Base-by-base conservation (phyloP, 2,888 invertebrate genomes). In the Sussaba pulchella region DNA sequence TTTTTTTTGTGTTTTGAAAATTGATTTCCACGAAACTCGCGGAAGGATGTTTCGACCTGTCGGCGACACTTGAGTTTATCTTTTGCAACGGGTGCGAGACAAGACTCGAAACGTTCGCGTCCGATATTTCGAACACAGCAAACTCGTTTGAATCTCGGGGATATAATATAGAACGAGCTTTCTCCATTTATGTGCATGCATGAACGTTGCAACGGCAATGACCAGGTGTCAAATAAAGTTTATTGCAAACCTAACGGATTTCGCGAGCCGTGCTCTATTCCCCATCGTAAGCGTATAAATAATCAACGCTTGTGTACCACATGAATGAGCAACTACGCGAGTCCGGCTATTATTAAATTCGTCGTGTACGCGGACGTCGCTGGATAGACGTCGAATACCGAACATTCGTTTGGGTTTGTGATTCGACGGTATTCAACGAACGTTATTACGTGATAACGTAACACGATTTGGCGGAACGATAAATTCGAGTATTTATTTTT, bases 211-310 rank as follows among this genome's bases (percentile, higher is more conserved):
- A 69, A 64, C 75, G 64, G 72, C 80, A 77, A 77, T 81, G 77
- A 70, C 81, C 73, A 77, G 77, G 77, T 81, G 77, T 81, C 81
- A 81, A 81, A 77, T 81, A 81, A 77, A 81, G 77, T 81, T 81
- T 81, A 81, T 81, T 81, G 81, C 81, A 73, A 81, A 73, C 47
- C 73, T 81, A 81, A 81, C 81, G 76, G 81, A 69, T 72, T 63
- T 73, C 47, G 61, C 76, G 80, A 72, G 54, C 76, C 45, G 67
- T 69, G 41, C 69, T 72, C 78, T 72, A 81, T 77, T 81, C 66
- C n/a, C n/a, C 47, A 45, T 77, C 61, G 64, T n/a, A n/a, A n/a
- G n/a, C 6, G 14, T 41, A 64, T 73, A 41, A 75, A 69, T 59
- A 73, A 76, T 52, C 61, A 72, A 72, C 54, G 45, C 50, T 66